These are phyloP conservation scores for Aphaenogaster rudis DNA, from an alignment of 1,140 invertebrate genomes.

Conservation along the genomic window DNA sequence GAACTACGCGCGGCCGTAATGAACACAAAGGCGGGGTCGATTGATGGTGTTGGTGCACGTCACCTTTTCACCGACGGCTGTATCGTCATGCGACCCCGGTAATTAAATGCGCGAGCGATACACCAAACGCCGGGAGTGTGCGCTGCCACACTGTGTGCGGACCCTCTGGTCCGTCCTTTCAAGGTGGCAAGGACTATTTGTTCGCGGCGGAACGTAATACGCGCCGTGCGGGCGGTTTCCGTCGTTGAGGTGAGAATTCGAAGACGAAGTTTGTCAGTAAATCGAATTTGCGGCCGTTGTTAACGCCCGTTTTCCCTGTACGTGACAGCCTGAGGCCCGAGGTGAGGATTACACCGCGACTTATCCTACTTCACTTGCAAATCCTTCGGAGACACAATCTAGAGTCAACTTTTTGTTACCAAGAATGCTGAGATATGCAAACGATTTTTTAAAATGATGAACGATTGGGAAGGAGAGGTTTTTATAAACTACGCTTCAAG, in stretches of 20 bases:
- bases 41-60: conserved; percentile 9
- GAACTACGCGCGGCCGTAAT: not conserved
- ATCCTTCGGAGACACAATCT: not conserved
- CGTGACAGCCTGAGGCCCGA: not conserved
- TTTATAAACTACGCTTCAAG: not conserved
- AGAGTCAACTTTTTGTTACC: not conserved
- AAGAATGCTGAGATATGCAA: not conserved
- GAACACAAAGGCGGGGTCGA: conserved; percentile 37
- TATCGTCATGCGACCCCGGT: not conserved
- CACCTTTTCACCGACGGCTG: conserved; percentile 27
- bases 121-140: not conserved
- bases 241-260: conserved; percentile 36
- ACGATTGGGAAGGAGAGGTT: not conserved
- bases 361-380: not conserved
- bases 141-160: not conserved
- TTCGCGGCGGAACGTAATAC: conserved; percentile 39
- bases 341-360: not conserved
- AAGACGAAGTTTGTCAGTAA: conserved; percentile 51
- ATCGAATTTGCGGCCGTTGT: conserved; percentile 53
- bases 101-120: conserved; percentile 64
- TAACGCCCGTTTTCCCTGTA: not conserved
- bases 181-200: conserved; percentile 21
- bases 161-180: conserved; percentile 17
- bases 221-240: conserved; percentile 11
- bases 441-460: not conserved